phyloP scores from a whole-genome alignment of 1,140 invertebrate species.

The Diachasma alloeum region DNA sequence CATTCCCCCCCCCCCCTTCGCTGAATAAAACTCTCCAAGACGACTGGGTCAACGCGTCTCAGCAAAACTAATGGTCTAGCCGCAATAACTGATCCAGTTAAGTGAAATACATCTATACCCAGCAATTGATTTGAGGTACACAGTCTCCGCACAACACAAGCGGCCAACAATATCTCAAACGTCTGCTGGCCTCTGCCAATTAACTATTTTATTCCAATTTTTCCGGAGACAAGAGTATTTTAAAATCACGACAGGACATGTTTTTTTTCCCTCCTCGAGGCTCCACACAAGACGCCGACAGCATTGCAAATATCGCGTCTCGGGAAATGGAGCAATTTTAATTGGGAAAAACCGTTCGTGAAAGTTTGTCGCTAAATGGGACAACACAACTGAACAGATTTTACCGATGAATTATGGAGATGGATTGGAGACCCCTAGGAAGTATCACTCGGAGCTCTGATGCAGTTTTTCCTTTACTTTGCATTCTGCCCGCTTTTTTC shows the following conservation, averaged over 20 bases:
- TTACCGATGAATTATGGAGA: not conserved
- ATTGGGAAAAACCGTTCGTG: conserved; percentile 12
- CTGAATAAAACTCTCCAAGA: not conserved
- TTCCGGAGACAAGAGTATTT: not conserved
- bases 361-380: conserved; percentile 2
- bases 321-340: conserved; percentile 9
- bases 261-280: not conserved
- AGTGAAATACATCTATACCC: not conserved
- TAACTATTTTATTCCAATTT: not conserved
- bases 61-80: not conserved
- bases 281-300: not conserved
- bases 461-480: not conserved
- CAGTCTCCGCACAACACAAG: not conserved
- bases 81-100: not conserved
- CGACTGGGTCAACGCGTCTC: conserved; percentile 4
- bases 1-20: not conserved
- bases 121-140: not conserved
- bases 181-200: not conserved
- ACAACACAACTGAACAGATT: not conserved
- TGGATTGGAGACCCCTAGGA: not conserved
- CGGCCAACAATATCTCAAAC: not conserved
- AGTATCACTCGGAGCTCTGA: not conserved
- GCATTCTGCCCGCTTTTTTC: not conserved
- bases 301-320: not conserved
- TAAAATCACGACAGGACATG: not conserved